Evolutionary conservation across 1,140 invertebrate species (phyloP).

Genomic region (Drosophila punjabiensis): DNA sequence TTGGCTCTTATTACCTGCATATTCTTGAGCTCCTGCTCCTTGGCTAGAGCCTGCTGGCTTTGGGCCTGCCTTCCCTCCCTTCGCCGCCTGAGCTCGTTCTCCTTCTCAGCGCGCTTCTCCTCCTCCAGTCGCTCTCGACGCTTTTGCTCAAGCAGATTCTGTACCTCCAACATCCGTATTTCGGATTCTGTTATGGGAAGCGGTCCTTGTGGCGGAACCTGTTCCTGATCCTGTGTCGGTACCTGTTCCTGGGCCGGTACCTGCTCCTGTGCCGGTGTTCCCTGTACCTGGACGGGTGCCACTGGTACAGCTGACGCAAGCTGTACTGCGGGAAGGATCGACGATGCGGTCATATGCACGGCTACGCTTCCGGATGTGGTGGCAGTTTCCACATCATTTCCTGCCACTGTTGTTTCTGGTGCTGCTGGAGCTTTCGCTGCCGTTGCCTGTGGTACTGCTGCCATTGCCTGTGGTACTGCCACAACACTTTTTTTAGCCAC

Average conservation of each 20-base stretch:
- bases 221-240: neutral
- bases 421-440: too few species aligned
- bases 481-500: slow-evolving; percentile 28
- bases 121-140: slow-evolving; percentile 37
- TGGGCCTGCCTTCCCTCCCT: slow-evolving; percentile 90
- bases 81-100: slow-evolving; percentile 90
- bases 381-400: neutral
- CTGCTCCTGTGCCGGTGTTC: neutral
- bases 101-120: slow-evolving; percentile 53
- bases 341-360: neutral
- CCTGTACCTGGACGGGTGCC: neutral
- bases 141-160: slow-evolving; percentile 30
- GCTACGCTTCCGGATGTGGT: slow-evolving; percentile 2
- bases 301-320: slow-evolving; percentile 3
- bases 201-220: neutral
- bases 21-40: slow-evolving; percentile 91
- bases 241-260: too few species aligned
- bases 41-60: slow-evolving; percentile 89
- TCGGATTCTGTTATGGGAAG: neutral
- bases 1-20: slow-evolving; percentile 86
- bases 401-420: neutral
- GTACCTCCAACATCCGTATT: slow-evolving; percentile 27
- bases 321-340: slow-evolving; percentile 19
- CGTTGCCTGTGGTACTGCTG: slow-evolving; percentile 3
- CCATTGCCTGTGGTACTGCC: too few species aligned